Evolutionary conservation across 1,140 invertebrate genomes (phyloP), one percentile per base, ranked within the genome.

Genomic region (Drosophila sp.): DNA sequence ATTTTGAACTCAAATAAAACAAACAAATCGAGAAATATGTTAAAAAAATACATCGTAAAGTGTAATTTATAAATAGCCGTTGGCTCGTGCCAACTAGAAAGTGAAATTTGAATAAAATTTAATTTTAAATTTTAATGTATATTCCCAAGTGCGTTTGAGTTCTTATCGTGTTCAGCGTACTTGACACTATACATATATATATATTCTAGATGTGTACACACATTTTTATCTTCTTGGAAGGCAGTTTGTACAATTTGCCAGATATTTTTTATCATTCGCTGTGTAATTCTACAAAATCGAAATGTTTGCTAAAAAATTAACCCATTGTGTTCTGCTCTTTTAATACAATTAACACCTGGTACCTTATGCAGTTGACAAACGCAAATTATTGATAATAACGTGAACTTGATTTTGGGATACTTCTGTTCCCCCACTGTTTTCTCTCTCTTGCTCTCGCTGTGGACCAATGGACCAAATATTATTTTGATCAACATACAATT

Each of bases 101-200:
- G 34, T n/a, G 65, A 69, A 57, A 34, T 40, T 48, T 18, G 54
- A 57, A 58, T n/a, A 25, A 51, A 62, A 62, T 29, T 8, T 14
- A 53, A 27, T 36, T 58, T 41, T 63, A 13, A 59, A 58, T 53
- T 53, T 16, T 50, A 21, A 50, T 18, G 13, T 8, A 36, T 18
- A 56, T 36, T 32, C 16, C 11, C 45, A 61, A 62, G 69, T 72
- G 53, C 45, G 45, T 58, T 48, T 25, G 54, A 27, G 34, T 34
- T 48, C 34, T 67, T 73, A 59, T 53, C 48, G 51, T 21, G 25
- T 11, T 43, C 21, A n/a, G 40, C 40, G 70, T 45, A 59, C 70
- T 72, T 72, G 70, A 72, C 70, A 72, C 45, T 51, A 59, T 27
- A 29, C 32, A 18, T 36, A 58, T 21, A 58, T 27, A 27, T 14